Conservation (phyloP, 2,888 invertebrate genomes). For the Orthosia cruda region DNA sequence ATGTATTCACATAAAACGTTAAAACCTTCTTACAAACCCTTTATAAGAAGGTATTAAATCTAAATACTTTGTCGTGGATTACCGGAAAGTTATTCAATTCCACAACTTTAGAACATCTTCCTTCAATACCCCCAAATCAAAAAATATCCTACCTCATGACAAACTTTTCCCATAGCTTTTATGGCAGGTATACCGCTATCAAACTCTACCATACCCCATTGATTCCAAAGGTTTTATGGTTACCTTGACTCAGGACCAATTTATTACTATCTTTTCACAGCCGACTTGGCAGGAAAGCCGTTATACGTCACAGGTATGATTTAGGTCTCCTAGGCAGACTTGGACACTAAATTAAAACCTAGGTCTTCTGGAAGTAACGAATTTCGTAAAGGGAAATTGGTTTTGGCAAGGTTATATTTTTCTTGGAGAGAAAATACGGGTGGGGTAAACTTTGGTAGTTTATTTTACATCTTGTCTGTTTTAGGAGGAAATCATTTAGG, state of each 20-base stretch:
- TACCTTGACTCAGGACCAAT: constrained; percentile 75
- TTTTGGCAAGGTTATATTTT: constrained; percentile 39
- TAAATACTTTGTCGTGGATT: no score
- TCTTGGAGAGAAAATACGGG: background rate
- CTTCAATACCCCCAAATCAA: background rate
- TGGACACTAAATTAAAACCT: constrained; percentile 82
- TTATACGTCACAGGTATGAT: constrained; percentile 86
- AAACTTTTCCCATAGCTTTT: constrained; percentile 46
- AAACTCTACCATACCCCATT: constrained; percentile 75
- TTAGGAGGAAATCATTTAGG: no score
- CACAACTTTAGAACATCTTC: background rate
- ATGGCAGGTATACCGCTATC: constrained; percentile 62
- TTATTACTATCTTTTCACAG: constrained; percentile 86
- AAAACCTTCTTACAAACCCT: no score
- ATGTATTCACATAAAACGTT: no score
- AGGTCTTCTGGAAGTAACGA: constrained; percentile 64
- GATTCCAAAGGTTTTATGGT: constrained; percentile 75
- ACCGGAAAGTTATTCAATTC: no score
- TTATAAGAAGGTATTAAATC: no score
- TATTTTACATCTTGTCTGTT: no score
- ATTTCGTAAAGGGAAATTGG: constrained; percentile 54
- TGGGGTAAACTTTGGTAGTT: background rate
- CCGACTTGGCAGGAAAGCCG: constrained; percentile 75
- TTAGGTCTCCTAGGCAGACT: constrained; percentile 81
- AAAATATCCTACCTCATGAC: constrained; percentile 19